Evolutionary conservation across 2,888 invertebrate genomes (phyloP), one percentile per base, ranked within the genome.

Genomic region (Cybosia mesomella): DNA sequence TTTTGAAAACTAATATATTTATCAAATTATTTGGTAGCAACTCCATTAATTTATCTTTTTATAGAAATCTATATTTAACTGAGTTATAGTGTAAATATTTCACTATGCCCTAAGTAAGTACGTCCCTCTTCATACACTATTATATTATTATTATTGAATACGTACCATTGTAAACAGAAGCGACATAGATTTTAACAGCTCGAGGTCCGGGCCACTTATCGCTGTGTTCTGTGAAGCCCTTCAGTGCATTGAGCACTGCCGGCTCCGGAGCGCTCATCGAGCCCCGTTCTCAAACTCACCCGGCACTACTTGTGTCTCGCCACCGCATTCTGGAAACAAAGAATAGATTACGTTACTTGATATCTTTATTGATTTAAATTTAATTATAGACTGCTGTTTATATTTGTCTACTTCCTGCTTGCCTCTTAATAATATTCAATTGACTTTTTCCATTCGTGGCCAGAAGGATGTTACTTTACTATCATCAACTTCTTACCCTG

Each of bases 131-230:
- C n/a, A n/a, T n/a, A n/a, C n/a, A n/a, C n/a, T n/a, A n/a, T n/a
- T n/a, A n/a, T n/a, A n/a, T n/a, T n/a, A n/a, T n/a, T n/a, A n/a
- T n/a, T 21, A 28, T 9, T n/a, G 32, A 22, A 65, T 34, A 81
- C 89, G 87, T 80, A 96, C 96, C 96, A 90, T 95, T 95, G 83
- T 94, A 95, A 74, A 95, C 94, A 13, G 95, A 95, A 57, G 96
- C 95, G 72, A 96, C 94, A 85, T 92, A 96, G 82, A 96, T 95
- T 87, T 96, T 96, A 82, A 96, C 94, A 58, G 95, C 94, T 22
- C 96, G 91, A 4, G 96, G 96, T 58, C 96, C 95, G 8, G 96
- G 96, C 92, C 95, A 95, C 86, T 93, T 93, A 83, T 92, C 92
- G 77, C 90, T 89, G 72, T 88, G 88, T 67, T 89, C 86, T 49